These are phyloP conservation scores for Platynereis dumerilii DNA, from an alignment of 2,888 invertebrate genomes.

Conservation along the genomic window DNA sequence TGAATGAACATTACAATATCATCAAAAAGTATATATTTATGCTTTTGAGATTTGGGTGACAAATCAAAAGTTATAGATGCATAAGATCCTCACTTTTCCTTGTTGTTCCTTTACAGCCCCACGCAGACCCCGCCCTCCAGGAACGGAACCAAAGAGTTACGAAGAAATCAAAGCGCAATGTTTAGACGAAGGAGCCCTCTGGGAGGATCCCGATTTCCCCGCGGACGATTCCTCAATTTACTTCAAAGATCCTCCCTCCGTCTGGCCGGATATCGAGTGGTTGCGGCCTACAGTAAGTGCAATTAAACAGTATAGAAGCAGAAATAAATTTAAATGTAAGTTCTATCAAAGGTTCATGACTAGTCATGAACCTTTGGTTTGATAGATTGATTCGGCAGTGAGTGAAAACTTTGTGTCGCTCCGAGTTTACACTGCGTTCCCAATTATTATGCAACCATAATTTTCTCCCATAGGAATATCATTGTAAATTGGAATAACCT, in stretches of 20 bases:
- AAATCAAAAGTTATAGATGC: too few relatives aligned
- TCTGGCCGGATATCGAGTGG: slow-evolving; percentile 81
- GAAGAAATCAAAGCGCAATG: slow-evolving; percentile 87
- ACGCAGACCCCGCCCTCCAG: background rate
- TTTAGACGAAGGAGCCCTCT: slow-evolving; percentile 76
- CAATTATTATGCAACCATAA: too few relatives aligned
- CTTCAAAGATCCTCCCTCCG: slow-evolving; percentile 82
- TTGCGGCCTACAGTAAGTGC: slow-evolving; percentile 74
- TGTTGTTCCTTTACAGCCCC: background rate
- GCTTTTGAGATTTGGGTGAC: too few relatives aligned
- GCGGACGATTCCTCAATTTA: slow-evolving; percentile 81
- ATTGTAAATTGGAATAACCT: too few relatives aligned
- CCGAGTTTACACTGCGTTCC: too few relatives aligned
- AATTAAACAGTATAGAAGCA: background rate
- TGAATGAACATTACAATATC: too few relatives aligned
- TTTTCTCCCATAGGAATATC: too few relatives aligned
- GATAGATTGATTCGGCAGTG: background rate
- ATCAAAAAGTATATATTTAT: too few relatives aligned
- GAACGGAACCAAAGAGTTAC: slow-evolving; percentile 73
- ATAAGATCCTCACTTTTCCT: too few relatives aligned
- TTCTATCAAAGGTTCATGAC: too few relatives aligned
- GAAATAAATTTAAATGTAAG: background rate
- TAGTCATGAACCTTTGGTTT: too few relatives aligned
- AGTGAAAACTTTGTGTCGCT: background rate
- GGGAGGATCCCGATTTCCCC: slow-evolving; percentile 90